Conservation (phyloP, 53 echinoderm and acorn worm genomes). For the Actinopyga echinites region DNA sequence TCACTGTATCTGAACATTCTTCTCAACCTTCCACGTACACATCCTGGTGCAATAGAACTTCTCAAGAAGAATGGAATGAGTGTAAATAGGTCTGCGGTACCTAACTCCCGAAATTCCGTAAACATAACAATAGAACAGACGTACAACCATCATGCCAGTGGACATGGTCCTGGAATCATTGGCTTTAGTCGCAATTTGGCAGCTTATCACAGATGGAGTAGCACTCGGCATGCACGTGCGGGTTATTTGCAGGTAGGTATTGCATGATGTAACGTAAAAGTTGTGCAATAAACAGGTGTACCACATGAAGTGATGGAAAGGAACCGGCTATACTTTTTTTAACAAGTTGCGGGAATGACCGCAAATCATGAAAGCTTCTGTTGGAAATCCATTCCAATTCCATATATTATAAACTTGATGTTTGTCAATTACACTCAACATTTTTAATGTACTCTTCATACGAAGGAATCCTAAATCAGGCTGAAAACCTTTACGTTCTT, state of each 20-base stretch:
- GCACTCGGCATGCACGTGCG: slow-evolving; percentile 53
- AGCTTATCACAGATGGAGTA: slow-evolving; percentile 61
- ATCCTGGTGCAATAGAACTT: slow-evolving; percentile 57
- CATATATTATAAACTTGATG: too few species aligned
- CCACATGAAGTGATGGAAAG: too few species aligned
- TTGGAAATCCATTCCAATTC: too few species aligned
- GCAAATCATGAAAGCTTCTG: too few species aligned
- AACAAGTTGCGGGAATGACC: too few species aligned
- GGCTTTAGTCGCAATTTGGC: slow-evolving; percentile 58
- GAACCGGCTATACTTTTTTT: too few species aligned
- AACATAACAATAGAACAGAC: slow-evolving; percentile 66
- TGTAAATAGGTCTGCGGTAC: slow-evolving; percentile 57
- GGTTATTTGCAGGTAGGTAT: slow-evolving; percentile 40
- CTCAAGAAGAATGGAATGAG: slow-evolving; percentile 53
- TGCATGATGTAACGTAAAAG: background rate
- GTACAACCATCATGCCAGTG: slow-evolving; percentile 61
- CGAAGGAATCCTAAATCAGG: too few species aligned
- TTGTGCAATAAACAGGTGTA: background rate
- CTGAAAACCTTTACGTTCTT: too few species aligned
- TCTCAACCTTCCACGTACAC: slow-evolving; percentile 53
- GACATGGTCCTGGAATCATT: slow-evolving; percentile 61
- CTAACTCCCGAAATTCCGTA: slow-evolving; percentile 52
- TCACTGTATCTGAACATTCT: slow-evolving; percentile 48
- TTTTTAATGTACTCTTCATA: too few species aligned
- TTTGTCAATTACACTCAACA: too few species aligned